A percentile compares a stretch with the other conserved stretches of the same genome.
Evolutionary conservation across 2,888 invertebrate species (phyloP).

Genomic region (Oscheius sp.): DNA sequence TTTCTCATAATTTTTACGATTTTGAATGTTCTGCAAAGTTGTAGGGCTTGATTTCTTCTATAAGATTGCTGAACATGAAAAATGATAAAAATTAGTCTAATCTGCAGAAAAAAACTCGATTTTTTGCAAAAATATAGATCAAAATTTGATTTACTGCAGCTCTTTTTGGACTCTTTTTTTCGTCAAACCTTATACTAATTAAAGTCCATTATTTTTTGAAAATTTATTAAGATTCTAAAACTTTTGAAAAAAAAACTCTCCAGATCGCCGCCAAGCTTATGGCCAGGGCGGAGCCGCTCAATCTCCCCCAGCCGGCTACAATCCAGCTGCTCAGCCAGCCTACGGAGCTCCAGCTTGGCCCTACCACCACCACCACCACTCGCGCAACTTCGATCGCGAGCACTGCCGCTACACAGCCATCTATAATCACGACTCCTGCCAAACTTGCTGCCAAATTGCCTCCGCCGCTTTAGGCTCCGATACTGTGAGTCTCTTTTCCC

Average conservation of each 20-base stretch:
- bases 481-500: conserved; percentile 34
- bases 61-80: too few species aligned
- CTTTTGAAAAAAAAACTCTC: too few species aligned
- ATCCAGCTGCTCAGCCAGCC: conserved; percentile 17
- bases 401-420: conserved; percentile 55
- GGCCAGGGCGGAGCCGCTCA: conserved; percentile 19
- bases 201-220: not conserved
- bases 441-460: conserved; percentile 51
- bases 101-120: not conserved
- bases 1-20: too few species aligned
- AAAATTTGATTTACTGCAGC: too few species aligned
- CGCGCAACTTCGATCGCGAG: conserved; percentile 44
- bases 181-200: not conserved
- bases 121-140: too few species aligned
- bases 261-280: conserved; percentile 35
- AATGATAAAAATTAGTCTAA: too few species aligned
- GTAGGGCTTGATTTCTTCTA: too few species aligned
- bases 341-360: conserved; percentile 19
- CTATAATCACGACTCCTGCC: conserved; percentile 50
- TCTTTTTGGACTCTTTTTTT: too few species aligned
- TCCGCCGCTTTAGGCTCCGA: conserved; percentile 41
- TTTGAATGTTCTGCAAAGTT: too few species aligned
- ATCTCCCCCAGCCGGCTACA: conserved; percentile 20
- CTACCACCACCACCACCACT: conserved; percentile 11
- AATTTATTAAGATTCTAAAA: too few species aligned